Percentiles rank a stretch among this genome's conserved stretches.
phyloP scores from a whole-genome alignment of 2,113 vertebrate genomes.

The Protobothrops flavoviridis region DNA sequence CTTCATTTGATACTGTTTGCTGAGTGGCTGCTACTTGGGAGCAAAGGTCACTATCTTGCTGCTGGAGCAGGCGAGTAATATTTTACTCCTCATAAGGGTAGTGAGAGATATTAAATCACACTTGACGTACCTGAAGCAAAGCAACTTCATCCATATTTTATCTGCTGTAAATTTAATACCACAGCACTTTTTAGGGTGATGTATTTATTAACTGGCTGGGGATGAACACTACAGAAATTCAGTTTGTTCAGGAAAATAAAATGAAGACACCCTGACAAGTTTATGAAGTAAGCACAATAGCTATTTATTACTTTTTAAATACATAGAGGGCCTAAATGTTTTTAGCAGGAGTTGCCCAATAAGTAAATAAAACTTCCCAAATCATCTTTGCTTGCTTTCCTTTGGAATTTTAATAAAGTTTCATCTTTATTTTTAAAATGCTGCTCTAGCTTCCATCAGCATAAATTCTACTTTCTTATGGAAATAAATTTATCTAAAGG shows the following conservation, averaged over 20 bases:
- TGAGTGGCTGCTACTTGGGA: slow-evolving; percentile 84
- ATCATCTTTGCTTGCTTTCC: slow-evolving; percentile 65
- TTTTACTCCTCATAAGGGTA: slow-evolving; percentile 79
- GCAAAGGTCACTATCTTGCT: slow-evolving; percentile 82
- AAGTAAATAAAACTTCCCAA: slow-evolving; percentile 72
- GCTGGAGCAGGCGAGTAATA: slow-evolving; percentile 80
- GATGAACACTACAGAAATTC: slow-evolving; percentile 81
- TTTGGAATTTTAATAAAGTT: slow-evolving; percentile 74
- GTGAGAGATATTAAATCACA: slow-evolving; percentile 95
- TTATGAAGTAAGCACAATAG: slow-evolving; percentile 93
- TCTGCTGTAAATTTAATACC: slow-evolving; percentile 87
- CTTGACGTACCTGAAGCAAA: slow-evolving; percentile 89
- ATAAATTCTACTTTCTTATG: slow-evolving; percentile 55
- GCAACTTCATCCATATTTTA: slow-evolving; percentile 98
- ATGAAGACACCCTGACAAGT: slow-evolving; percentile 91
- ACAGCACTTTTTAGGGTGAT: slow-evolving; percentile 93
- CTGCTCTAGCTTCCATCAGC: slow-evolving; percentile 28
- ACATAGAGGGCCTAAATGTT: slow-evolving; percentile 68
- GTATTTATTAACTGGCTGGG: slow-evolving; percentile 93
- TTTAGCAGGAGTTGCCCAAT: slow-evolving; percentile 74
- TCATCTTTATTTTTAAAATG: slow-evolving; percentile 61
- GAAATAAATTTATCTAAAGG: slow-evolving; percentile 69
- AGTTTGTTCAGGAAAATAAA: slow-evolving; percentile 90
- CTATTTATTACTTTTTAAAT: slow-evolving; percentile 86
- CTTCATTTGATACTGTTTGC: slow-evolving; percentile 85